Evolutionary conservation across 2,797 vertebrate genomes (phyloP).

Genomic region (Forpus xanthops): DNA sequence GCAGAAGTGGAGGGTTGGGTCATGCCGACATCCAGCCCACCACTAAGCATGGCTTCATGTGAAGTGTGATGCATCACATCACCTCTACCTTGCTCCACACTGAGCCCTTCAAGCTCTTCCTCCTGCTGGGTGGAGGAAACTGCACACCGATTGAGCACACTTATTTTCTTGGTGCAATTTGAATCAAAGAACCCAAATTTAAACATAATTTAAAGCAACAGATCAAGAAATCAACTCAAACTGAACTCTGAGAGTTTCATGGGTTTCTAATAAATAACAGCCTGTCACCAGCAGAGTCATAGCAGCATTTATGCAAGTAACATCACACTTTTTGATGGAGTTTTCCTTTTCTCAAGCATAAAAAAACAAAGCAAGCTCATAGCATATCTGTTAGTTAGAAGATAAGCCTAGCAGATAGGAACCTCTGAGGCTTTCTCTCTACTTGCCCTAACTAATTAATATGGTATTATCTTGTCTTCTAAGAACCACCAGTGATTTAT

Average conservation of each 20-base stretch:
- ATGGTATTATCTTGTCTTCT: neutral
- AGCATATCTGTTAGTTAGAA: neutral
- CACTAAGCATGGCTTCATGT: fast-evolving
- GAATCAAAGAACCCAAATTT: neutral
- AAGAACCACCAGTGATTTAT: neutral
- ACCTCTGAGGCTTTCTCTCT: neutral
- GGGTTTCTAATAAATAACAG: neutral
- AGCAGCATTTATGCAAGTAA: neutral
- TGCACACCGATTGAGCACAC: neutral
- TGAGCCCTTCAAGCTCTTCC: neutral
- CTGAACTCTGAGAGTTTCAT: neutral
- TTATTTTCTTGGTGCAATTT: neutral
- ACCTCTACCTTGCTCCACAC: neutral
- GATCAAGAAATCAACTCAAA: neutral
- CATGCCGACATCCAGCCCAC: neutral
- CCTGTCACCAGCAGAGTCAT: neutral
- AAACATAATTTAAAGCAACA: neutral
- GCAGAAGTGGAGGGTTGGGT: neutral
- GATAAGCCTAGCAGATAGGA: neutral
- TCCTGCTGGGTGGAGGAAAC: neutral
- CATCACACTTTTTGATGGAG: neutral
- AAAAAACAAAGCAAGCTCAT: neutral
- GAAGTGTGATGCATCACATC: fast-evolving
- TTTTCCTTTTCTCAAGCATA: neutral
- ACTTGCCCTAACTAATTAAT: neutral